Evolutionary conservation across 2,888 invertebrate genomes (phyloP), one percentile per base, ranked within the genome.

Genomic region (Lithophane leautieri): DNA sequence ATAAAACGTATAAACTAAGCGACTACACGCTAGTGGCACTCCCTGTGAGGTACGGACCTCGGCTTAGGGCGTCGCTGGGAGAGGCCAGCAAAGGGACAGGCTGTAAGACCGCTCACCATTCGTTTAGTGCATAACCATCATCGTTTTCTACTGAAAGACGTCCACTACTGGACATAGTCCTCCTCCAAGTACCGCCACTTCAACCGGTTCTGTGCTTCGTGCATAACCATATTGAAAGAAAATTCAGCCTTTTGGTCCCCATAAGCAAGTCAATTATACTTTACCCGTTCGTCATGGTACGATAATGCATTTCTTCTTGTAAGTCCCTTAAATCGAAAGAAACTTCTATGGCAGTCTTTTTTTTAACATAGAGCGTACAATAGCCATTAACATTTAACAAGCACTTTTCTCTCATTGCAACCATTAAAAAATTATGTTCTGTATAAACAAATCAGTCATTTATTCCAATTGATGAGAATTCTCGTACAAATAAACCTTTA

Each of bases 371-470:
- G 42, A 69, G 7, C 28, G 25, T 52, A 60, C 25, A 71, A 60
- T 28, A 61, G 40, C 65, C 54, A 72, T 83, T 42, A 71, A 75
- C 42, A 42, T 73, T 79, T 84, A 40, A 85, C 74, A 70, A 77
- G 16, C 82, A 75, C 73, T 76, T 70, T 74, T 65, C 76, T 56
- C 62, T 82, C 76, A 85, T 69, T 81, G 85, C 50, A 34, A 28
- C 28, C 73, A 79, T 84, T 85, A 85, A 85, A 84, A 79, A 82
- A 84, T 85, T 76, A 78, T 73, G 79, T 78, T 76, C 60, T 14
- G 22, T 70, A 54, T 76, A 78, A 76, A 81, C 76, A 81, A 81
- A 74, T 78, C 77, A 78, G 83, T 76, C 71, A 74, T 72, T 62
- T 73, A 80, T 77, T 70, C 44, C 61, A 74, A 75, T 80, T 78